Base-by-base conservation (phyloP, 2,113 vertebrate species). In the Bubalus kerabau region DNA sequence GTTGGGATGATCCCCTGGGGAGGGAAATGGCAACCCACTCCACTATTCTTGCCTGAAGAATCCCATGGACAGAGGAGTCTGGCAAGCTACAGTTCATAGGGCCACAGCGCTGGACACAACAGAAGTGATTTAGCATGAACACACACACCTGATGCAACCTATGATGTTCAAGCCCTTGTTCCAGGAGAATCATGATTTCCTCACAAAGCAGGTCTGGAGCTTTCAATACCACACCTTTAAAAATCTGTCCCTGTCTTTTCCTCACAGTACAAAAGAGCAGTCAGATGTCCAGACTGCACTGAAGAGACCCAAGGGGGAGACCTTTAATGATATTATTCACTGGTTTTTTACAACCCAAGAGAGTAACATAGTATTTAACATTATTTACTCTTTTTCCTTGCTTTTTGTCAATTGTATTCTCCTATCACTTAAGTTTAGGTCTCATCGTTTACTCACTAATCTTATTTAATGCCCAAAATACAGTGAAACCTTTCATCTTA, bases 111-210 rank as follows among this genome's bases (percentile, higher is more conserved):
- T 64, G 62, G 62, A 64, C 62, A n/a, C 0, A 0, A n/a, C 15
- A 4, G 30, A 64, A n/a, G 7, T 17, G 62, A 64, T 0, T 64
- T 9, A 17, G 62, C 7, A 64, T 11, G 7, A 19, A 59, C 2
- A 8, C 62, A n/a, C 6, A 32, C 26, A 67, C 74, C 80, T 74
- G 59, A 94, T 71, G 52, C 52, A 60, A 32, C n/a, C 67, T n/a
- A 94, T 60, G 97, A 97, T 98, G 96, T 93, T 96, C 97, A 93
- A 57, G 97, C 94, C 83, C 96, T 74, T 96, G 97, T 93, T 90
- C 93, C 97, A 98, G 91, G 98, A 96, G 86, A 98, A 97, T 67
- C 81, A 93, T 97, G 96, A 82, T 94, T 97, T 97, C 94, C 96
- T 98, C 92, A 59, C 10, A 98, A 98, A 98, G 95, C 91, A 96